These are phyloP conservation scores for Hemistola chrysoprasaria DNA, from an alignment of 2,888 invertebrate species.

Conservation along the genomic window DNA sequence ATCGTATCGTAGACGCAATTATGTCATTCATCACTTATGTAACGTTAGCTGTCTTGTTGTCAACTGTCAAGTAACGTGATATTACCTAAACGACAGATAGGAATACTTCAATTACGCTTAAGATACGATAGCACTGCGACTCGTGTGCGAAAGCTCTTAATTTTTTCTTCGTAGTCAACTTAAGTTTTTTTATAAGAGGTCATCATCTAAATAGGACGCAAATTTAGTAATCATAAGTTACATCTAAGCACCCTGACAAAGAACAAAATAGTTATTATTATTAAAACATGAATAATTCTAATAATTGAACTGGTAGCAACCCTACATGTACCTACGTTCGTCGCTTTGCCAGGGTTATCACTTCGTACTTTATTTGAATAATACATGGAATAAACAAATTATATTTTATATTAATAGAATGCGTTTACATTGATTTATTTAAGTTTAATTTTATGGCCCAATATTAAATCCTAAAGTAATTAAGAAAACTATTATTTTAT, in stretches of 20 bases:
- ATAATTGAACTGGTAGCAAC: slow-evolving; percentile 15
- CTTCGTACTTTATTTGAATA: slow-evolving; percentile 38
- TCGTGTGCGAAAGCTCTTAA: too few relatives aligned
- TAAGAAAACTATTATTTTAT: slow-evolving; percentile 2
- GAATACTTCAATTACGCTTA: too few relatives aligned
- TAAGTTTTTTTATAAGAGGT: slow-evolving; percentile 14
- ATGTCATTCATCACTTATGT: too few relatives aligned
- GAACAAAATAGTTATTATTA: not conserved
- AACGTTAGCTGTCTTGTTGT: too few relatives aligned
- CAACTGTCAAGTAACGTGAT: too few relatives aligned
- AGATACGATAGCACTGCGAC: too few relatives aligned
- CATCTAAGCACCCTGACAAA: slow-evolving; percentile 31
- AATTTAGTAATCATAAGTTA: slow-evolving; percentile 39
- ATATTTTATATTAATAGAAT: slow-evolving; percentile 25
- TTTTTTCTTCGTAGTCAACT: too few relatives aligned
- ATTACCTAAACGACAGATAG: too few relatives aligned
- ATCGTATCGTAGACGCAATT: too few relatives aligned
- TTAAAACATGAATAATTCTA: not conserved
- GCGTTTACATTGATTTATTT: too few relatives aligned
- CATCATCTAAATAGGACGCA: slow-evolving; percentile 41
- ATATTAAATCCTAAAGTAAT: slow-evolving; percentile 30
- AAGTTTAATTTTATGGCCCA: slow-evolving; percentile 34
- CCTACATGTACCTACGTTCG: slow-evolving; percentile 18
- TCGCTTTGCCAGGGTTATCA: slow-evolving; percentile 34
- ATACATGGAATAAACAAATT: slow-evolving; percentile 44